These are phyloP conservation scores for Eospalax fontanierii DNA, from an alignment of 2,797 vertebrate species.

Conservation along the genomic window DNA sequence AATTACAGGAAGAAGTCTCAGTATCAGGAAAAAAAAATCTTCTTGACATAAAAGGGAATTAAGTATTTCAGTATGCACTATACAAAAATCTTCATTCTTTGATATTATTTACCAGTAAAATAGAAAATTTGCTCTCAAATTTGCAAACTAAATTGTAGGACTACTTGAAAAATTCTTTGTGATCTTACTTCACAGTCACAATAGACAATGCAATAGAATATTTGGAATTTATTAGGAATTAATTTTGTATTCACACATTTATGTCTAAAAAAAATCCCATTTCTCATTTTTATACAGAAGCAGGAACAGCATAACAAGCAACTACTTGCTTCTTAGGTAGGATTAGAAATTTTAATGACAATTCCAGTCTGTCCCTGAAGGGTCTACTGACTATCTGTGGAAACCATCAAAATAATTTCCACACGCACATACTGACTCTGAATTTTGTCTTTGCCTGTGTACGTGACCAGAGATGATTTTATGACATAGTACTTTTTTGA, in stretches of 20 bases:
- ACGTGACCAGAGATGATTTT: conserved; percentile 31
- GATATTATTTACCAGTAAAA: conserved; percentile 68
- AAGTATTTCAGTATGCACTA: conserved; percentile 64
- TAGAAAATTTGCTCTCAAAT: conserved; percentile 43
- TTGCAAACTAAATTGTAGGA: conserved; percentile 45
- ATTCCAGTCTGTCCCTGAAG: conserved; percentile 31
- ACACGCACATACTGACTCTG: neutral
- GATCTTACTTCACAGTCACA: neutral
- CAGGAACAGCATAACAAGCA: neutral
- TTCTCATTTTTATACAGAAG: neutral
- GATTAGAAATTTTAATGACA: conserved; percentile 28
- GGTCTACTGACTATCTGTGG: conserved; percentile 28
- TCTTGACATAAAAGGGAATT: conserved; percentile 58
- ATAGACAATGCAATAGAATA: neutral
- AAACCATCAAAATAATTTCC: conserved; percentile 13
- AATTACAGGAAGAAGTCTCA: conserved; percentile 61
- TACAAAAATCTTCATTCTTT: conserved; percentile 50
- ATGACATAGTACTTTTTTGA: conserved; percentile 23
- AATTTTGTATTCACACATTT: neutral
- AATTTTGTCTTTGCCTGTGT: conserved; percentile 56
- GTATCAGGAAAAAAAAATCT: conserved; percentile 55
- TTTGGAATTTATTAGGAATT: conserved; percentile 35
- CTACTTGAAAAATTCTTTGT: conserved; percentile 9
- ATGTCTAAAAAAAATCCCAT: neutral
- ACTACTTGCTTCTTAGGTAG: conserved; percentile 38